These are phyloP conservation scores for Nannoperca obscura DNA, from an alignment of 2,797 vertebrate genomes.

Conservation along the genomic window DNA sequence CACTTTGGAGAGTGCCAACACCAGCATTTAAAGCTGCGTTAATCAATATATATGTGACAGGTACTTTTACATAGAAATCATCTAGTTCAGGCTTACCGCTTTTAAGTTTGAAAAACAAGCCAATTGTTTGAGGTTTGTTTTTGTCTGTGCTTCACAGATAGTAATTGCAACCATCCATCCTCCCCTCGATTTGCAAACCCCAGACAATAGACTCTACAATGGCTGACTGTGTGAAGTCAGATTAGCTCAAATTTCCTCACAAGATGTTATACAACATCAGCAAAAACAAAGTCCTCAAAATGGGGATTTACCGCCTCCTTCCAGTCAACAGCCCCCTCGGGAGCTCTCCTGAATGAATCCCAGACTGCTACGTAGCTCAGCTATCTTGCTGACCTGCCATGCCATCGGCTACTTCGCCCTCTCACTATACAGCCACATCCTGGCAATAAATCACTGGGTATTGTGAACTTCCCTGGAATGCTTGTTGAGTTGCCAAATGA, in stretches of 20 bases:
- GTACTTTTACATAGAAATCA: background rate
- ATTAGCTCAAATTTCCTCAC: conserved; percentile 61
- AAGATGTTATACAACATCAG: conserved; percentile 70
- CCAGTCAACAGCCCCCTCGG: conserved; percentile 71
- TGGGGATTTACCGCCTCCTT: conserved; percentile 74
- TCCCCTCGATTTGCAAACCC: conserved; percentile 15
- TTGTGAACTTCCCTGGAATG: conserved; percentile 79
- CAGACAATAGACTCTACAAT: conserved; percentile 38
- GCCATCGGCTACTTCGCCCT: conserved; percentile 74
- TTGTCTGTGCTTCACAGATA: conserved; percentile 18
- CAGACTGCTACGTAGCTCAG: conserved; percentile 63
- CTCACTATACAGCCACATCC: conserved; percentile 73
- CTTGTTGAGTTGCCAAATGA: conserved; percentile 72
- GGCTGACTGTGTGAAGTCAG: conserved; percentile 45
- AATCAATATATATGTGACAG: background rate
- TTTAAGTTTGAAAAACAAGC: background rate
- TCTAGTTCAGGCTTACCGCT: background rate
- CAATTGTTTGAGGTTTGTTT: conserved; percentile 16
- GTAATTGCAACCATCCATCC: conserved; percentile 42
- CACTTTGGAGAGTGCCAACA: background rate
- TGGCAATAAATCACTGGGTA: conserved; percentile 77
- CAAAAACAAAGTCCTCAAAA: conserved; percentile 70
- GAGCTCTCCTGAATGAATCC: conserved; percentile 76
- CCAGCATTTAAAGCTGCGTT: background rate
- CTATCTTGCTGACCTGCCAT: conserved; percentile 78